Evolutionary conservation across 2,888 invertebrate species (phyloP).

Genomic region (Hirtodrosophila duncani): DNA sequence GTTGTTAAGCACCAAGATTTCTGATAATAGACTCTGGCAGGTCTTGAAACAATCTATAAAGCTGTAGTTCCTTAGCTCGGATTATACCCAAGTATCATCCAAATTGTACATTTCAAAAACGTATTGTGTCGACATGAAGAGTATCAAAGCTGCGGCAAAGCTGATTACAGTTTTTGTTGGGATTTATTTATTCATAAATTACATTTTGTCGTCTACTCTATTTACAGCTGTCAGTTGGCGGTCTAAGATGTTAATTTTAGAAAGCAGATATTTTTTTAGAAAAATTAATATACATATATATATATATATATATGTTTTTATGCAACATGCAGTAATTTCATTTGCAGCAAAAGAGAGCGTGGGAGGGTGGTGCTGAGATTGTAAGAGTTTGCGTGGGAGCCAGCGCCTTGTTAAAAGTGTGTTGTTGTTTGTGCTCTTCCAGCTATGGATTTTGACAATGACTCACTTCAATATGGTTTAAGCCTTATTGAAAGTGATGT

Average conservation of each 20-base stretch:
- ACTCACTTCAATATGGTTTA: conserved; percentile 29
- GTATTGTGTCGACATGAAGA: no score
- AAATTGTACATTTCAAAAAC: no score
- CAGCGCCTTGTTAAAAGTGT: conserved; percentile 39
- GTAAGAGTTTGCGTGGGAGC: conserved; percentile 40
- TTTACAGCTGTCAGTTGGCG: conserved; percentile 40
- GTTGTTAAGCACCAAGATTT: no score
- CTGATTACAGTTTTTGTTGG: conserved; percentile 9
- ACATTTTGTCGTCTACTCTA: conserved; percentile 47
- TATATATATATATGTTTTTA: conserved; percentile 44
- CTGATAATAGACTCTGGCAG: no score
- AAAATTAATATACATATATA: no score
- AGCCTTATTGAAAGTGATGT: conserved; percentile 20
- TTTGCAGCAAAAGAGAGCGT: conserved; percentile 39
- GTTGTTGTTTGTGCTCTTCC: conserved; percentile 10
- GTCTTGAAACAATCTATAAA: no score
- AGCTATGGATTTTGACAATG: conserved; percentile 26
- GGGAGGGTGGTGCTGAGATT: conserved; percentile 10
- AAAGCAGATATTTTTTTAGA: conserved; percentile 48
- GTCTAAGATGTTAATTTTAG: conserved; percentile 58
- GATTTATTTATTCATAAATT: conserved; percentile 61
- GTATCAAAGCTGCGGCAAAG: no score
- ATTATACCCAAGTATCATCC: no score
- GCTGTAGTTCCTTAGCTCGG: no score
- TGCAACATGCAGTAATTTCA: conserved; percentile 58